Conservation (phyloP, 2,888 invertebrate genomes). For the Drosophila kambysellisi region DNA sequence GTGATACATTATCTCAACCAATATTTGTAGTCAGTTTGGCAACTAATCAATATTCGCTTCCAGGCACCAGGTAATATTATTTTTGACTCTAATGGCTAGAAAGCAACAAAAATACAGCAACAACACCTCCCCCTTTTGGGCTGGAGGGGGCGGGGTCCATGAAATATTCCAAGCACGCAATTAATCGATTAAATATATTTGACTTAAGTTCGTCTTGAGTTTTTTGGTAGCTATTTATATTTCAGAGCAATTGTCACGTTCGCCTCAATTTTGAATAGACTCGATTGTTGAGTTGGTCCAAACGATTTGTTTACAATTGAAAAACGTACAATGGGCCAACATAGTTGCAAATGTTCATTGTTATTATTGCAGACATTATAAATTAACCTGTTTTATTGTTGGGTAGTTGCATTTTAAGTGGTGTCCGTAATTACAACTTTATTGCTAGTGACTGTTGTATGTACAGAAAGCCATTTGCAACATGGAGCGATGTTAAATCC, state of each 20-base stretch:
- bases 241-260: constrained; percentile 42
- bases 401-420: background rate
- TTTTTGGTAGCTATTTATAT: constrained; percentile 1
- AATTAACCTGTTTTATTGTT: constrained; percentile 6
- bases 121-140: constrained; percentile 8
- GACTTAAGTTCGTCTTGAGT: constrained; percentile 31
- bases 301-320: constrained; percentile 9
- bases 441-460: constrained; percentile 11
- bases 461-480: constrained; percentile 34
- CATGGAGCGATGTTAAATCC: constrained; percentile 33
- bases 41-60: constrained; percentile 67
- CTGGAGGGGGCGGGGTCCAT: constrained; percentile 11
- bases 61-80: constrained; percentile 54
- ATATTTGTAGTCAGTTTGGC: constrained; percentile 42
- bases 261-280: constrained; percentile 24
- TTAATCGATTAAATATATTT: constrained; percentile 76
- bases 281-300: background rate
- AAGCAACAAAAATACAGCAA: constrained; percentile 10
- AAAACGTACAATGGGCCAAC: constrained; percentile 16
- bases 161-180: constrained; percentile 72
- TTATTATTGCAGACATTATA: constrained; percentile 1
- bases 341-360: background rate
- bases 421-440: constrained; percentile 1
- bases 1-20: constrained; percentile 31
- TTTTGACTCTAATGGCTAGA: constrained; percentile 63